Base-by-base conservation (phyloP, 2,113 vertebrate species). In the Phasianus colchicus region DNA sequence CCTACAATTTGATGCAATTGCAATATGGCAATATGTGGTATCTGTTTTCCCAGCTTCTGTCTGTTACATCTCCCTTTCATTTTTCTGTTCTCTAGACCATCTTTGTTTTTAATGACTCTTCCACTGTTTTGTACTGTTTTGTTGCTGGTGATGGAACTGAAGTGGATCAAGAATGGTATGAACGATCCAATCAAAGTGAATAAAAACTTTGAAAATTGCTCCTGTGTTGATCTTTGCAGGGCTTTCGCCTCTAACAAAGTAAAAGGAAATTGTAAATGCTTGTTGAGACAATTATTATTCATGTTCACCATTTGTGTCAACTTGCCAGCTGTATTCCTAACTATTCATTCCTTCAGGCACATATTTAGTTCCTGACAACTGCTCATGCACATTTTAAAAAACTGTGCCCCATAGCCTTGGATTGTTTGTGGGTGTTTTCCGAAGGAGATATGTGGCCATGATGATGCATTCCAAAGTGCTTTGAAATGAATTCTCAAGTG, bases 281-380 rank as follows among this genome's bases (percentile, higher is more conserved):
- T 73, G 74, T 92, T 63, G 61, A 74, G 69, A 92, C 64, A 83
- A 83, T n/a, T 47, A 79, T 70, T 97, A 47, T 27, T 91, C 71
- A 16, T 86, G 88, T 90, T 94, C 34, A 10, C 54, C 61, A 40
- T 89, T 94, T 81, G 64, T 91, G 58, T 58, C 81, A 89, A 48
- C 96, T 92, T 92, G 34, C 66, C 82, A 92, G 50, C 81, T 85
- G n/a, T 79, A 82, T 70, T 86, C 52, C 74, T 92, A 96, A 95
- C 96, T 95, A 96, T 92, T 92, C 88, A 89, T 66, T 96, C 86
- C 88, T 95, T 93, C 66, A 88, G 92, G 94, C 86, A 91, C 55
- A 19, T 34, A 10, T 90, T 86, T 89, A 55, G 11, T 57, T 86
- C 50, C 72, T 77, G 71, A 92, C 65, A 88, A 89, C 81, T 76